Percentiles rank a stretch among this genome's conserved stretches.
Evolutionary conservation across 2,888 invertebrate genomes (phyloP).

Genomic region (Leptodirus hochenwartii): DNA sequence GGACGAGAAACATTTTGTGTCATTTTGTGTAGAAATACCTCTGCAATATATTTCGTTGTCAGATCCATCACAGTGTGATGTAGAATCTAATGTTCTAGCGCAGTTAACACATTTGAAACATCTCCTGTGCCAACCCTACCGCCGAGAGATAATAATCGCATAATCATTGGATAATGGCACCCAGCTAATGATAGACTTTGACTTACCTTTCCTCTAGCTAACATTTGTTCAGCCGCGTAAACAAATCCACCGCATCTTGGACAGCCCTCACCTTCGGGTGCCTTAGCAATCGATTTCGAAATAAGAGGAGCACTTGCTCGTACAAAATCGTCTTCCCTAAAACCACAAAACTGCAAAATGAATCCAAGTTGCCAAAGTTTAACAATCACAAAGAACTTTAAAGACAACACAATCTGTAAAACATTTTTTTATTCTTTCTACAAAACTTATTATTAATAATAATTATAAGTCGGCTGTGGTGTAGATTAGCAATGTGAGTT

Average conservation of each 20-base stretch:
- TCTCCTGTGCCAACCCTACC: slow-evolving; percentile 72
- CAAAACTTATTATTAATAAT: too few relatives aligned
- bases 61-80: slow-evolving; percentile 82
- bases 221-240: slow-evolving; percentile 84
- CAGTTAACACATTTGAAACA: slow-evolving; percentile 81
- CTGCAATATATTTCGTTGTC: slow-evolving; percentile 83
- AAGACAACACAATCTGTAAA: too few relatives aligned
- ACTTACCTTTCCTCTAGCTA: slow-evolving; percentile 76
- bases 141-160: background rate
- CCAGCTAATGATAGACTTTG: slow-evolving; percentile 1
- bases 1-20: slow-evolving; percentile 6
- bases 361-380: too few relatives aligned
- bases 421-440: too few relatives aligned
- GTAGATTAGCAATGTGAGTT: too few relatives aligned
- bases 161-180: background rate
- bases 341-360: too few relatives aligned
- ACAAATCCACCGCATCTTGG: slow-evolving; percentile 79
- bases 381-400: too few relatives aligned
- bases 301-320: slow-evolving; percentile 23
- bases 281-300: slow-evolving; percentile 54
- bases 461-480: too few relatives aligned
- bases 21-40: slow-evolving; percentile 36
- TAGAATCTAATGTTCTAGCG: slow-evolving; percentile 70
- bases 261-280: slow-evolving; percentile 72
- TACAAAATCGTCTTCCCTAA: slow-evolving; percentile 18